A percentile compares a stretch with the other conserved stretches of the same genome.
Evolutionary conservation across 64 coral and sea anemone genomes (phyloP).

Genomic region (Hydrozoanthus tunicans): DNA sequence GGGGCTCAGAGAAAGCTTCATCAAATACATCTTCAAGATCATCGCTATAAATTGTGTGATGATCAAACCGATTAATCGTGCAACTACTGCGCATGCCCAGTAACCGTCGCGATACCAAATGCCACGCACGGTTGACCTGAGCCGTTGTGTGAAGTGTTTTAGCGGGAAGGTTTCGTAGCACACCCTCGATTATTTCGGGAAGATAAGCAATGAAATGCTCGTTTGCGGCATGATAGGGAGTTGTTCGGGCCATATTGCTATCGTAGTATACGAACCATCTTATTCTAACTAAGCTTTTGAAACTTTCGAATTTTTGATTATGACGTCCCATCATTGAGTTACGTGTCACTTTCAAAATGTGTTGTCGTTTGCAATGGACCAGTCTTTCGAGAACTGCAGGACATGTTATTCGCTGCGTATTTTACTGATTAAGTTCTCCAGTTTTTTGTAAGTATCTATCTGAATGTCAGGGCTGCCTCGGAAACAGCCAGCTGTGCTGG

Average conservation of each 20-base stretch:
- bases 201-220: conserved; percentile 61
- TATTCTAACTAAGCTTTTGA: neutral
- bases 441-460: too few relatives aligned
- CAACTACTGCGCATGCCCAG: conserved; percentile 67
- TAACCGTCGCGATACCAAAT: conserved; percentile 64
- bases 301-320: neutral
- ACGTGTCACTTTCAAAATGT: neutral
- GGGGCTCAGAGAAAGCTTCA: conserved; percentile 48
- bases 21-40: conserved; percentile 67
- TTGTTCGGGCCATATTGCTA: conserved; percentile 33
- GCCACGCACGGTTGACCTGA: conserved; percentile 74
- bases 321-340: conserved; percentile 20
- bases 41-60: conserved; percentile 58
- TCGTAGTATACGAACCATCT: neutral
- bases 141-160: conserved; percentile 79
- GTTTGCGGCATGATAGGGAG: neutral
- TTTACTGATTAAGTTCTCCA: too few relatives aligned
- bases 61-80: conserved; percentile 62
- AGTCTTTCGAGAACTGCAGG: too few relatives aligned
- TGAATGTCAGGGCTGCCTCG: too few relatives aligned
- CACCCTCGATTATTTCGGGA: conserved; percentile 84
- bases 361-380: too few relatives aligned
- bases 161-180: conserved; percentile 69
- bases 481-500: too few relatives aligned
- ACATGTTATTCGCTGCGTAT: too few relatives aligned